phyloP scores from a whole-genome alignment of 2,888 invertebrate species.

The Polylopha cassiicola region DNA sequence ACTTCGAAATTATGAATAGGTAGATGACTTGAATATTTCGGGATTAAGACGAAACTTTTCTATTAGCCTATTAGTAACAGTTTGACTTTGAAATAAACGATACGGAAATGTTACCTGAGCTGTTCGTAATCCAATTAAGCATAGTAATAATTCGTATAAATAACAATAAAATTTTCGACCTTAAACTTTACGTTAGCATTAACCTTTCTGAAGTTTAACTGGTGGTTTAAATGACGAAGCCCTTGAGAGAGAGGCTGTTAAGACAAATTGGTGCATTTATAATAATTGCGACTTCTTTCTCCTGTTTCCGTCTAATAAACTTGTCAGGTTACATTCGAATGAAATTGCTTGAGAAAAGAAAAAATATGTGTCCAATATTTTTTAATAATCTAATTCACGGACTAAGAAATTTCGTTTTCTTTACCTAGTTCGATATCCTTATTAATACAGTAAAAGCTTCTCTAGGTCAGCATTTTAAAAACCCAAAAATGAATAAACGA shows the following conservation, averaged over 20 bases:
- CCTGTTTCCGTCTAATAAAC: constrained; percentile 6
- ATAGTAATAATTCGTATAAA: constrained; percentile 17
- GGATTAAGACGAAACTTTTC: too few relatives aligned
- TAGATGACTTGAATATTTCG: too few relatives aligned
- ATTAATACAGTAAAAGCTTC: too few relatives aligned
- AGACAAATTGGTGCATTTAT: constrained; percentile 28
- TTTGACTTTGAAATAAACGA: too few relatives aligned
- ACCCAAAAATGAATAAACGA: too few relatives aligned
- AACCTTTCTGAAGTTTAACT: constrained; percentile 6
- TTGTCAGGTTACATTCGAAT: neutral
- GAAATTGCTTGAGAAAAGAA: too few relatives aligned
- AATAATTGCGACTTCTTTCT: constrained; percentile 24
- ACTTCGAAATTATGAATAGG: too few relatives aligned
- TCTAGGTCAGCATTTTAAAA: too few relatives aligned
- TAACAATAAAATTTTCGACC: constrained; percentile 32
- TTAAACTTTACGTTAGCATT: constrained; percentile 33
- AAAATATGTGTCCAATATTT: neutral
- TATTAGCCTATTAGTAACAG: too few relatives aligned
- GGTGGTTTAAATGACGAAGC: constrained; percentile 19
- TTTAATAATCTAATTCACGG: neutral
- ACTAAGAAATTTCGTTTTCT: too few relatives aligned
- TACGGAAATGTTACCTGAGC: neutral
- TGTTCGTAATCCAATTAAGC: constrained; percentile 4
- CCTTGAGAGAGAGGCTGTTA: constrained; percentile 29
- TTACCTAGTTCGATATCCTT: too few relatives aligned